Conservation (phyloP, 2,797 vertebrate genomes). For the Sebastes hubbsi region DNA sequence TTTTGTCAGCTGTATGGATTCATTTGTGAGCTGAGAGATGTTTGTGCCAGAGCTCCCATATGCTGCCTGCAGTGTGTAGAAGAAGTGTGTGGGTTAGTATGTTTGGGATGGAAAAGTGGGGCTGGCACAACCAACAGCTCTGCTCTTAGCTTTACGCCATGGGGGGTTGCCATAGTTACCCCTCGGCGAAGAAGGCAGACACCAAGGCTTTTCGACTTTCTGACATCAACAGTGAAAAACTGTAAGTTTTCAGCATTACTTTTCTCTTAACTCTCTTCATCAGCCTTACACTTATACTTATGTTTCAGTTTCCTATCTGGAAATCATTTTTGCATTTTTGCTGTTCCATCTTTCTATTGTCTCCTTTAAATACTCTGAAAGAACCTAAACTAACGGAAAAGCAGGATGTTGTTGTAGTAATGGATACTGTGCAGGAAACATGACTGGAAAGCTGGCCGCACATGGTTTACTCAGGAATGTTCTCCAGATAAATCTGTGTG, state of each 20-base stretch:
- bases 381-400: neutral
- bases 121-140: conserved; percentile 60
- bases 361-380: neutral
- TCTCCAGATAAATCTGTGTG: conserved; percentile 52
- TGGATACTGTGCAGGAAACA: conserved; percentile 15
- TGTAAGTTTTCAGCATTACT: conserved; percentile 66
- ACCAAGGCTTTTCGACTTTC: conserved; percentile 57
- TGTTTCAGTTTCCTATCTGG: neutral
- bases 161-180: conserved; percentile 85
- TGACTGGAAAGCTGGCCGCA: conserved; percentile 37
- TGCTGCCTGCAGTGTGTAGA: conserved; percentile 38
- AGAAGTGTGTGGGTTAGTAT: conserved; percentile 49
- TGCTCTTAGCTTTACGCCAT: conserved; percentile 75
- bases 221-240: conserved; percentile 70
- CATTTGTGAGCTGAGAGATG: conserved; percentile 39
- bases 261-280: neutral
- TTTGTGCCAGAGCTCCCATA: conserved; percentile 35
- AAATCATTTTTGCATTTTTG: neutral
- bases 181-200: conserved; percentile 72
- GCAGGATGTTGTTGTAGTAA: neutral
- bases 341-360: neutral
- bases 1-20: conserved; percentile 45
- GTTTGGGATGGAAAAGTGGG: conserved; percentile 77
- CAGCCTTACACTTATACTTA: neutral
- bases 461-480: conserved; percentile 71